phyloP scores from a whole-genome alignment of 1,140 invertebrate species.

The Temnothorax nylanderi region DNA sequence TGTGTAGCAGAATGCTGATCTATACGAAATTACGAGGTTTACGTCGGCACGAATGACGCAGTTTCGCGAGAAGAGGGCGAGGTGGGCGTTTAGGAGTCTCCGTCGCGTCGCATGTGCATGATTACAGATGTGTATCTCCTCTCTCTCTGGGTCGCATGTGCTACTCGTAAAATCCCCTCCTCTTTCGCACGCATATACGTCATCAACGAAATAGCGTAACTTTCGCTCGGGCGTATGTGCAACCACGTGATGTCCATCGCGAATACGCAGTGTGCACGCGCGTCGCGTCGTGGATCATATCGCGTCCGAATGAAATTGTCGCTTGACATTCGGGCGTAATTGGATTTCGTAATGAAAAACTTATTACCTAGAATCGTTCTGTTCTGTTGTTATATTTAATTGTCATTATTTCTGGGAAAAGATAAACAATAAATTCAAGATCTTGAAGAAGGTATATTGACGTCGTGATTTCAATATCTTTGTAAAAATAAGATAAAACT shows the following conservation, averaged over 20 bases:
- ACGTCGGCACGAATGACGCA: conserved; percentile 60
- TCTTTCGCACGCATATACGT: conserved; percentile 30
- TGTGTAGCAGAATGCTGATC: conserved; percentile 12
- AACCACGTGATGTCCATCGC: conserved; percentile 2
- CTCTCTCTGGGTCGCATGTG: conserved; percentile 19
- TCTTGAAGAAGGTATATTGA: no score
- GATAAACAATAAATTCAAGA: not conserved
- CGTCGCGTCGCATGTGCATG: conserved; percentile 28
- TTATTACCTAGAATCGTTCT: not conserved
- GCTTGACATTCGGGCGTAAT: conserved; percentile 7
- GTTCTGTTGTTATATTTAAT: not conserved
- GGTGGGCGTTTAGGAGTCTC: conserved; percentile 50
- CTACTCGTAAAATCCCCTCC: conserved; percentile 17
- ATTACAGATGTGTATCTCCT: not conserved
- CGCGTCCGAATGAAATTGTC: conserved; percentile 13
- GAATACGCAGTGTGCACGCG: not conserved
- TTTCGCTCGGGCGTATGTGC: conserved; percentile 23
- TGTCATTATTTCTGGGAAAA: not conserved
- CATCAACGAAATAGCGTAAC: conserved; percentile 61
- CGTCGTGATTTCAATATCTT: not conserved
- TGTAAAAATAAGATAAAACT: not conserved
- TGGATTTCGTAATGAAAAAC: conserved; percentile 20
- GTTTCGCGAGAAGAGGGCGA: conserved; percentile 52
- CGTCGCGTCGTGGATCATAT: conserved; percentile 16
- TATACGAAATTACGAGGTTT: conserved; percentile 59